phyloP scores from a whole-genome alignment of 2,113 vertebrate genomes.

The Pseudorasbora parva region DNA sequence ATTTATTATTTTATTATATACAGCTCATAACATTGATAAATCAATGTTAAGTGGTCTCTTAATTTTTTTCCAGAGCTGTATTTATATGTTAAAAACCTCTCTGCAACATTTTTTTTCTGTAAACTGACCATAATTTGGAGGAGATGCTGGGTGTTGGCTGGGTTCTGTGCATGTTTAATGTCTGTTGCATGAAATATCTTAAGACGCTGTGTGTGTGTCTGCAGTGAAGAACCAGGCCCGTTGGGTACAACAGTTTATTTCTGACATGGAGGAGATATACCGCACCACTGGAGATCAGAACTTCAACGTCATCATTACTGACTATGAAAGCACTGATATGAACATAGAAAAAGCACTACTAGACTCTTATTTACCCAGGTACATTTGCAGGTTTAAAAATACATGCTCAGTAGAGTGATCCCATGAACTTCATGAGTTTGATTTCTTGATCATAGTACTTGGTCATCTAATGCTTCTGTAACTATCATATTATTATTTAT shows the following conservation, averaged over 20 bases:
- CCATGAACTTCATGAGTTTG: not conserved
- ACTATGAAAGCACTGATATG: conserved; percentile 92
- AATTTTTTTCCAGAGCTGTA: too few species aligned
- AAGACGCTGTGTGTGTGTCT: conserved; percentile 20
- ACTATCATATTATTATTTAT: not conserved
- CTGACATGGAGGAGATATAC: conserved; percentile 87
- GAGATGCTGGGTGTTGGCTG: too few species aligned
- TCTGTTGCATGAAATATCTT: not conserved
- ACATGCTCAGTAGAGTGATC: not conserved
- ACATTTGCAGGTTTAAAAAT: conserved; percentile 3
- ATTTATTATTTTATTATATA: too few species aligned
- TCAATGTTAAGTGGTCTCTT: too few species aligned
- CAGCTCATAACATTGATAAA: too few species aligned
- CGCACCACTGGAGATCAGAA: conserved; percentile 78
- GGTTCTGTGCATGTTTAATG: not conserved
- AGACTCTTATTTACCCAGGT: conserved; percentile 84
- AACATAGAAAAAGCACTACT: conserved; percentile 83
- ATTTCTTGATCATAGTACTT: not conserved
- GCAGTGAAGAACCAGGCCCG: conserved; percentile 97
- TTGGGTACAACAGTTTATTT: conserved; percentile 92
- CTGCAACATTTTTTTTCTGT: too few species aligned
- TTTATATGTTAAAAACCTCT: too few species aligned
- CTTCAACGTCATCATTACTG: conserved; percentile 88
- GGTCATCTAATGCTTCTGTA: not conserved
- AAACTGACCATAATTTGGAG: too few species aligned